Evolutionary conservation across 1,140 invertebrate genomes (phyloP).

Genomic region (Calliopsis andreniformis): DNA sequence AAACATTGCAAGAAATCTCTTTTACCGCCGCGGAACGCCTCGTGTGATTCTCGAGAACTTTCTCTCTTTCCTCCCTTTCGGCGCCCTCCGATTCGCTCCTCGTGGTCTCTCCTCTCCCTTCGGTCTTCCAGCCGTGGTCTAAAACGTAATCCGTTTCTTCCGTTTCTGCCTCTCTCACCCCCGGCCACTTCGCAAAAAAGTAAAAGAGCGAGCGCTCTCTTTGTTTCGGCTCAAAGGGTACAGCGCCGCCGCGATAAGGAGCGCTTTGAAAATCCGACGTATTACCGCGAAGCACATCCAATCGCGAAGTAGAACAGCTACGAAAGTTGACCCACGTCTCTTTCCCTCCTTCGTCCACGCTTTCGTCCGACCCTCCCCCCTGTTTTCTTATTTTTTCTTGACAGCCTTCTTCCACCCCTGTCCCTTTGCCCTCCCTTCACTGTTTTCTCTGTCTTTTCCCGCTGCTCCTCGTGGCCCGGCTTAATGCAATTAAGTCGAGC

Average conservation of each 20-base stretch:
- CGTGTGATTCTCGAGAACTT: constrained; percentile 33
- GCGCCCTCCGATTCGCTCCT: not conserved
- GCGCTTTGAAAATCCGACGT: constrained; percentile 49
- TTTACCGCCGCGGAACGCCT: constrained; percentile 22
- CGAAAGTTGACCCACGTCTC: constrained; percentile 41
- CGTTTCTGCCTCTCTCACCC: constrained; percentile 19
- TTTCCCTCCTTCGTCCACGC: constrained; percentile 9
- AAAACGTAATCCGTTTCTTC: constrained; percentile 54
- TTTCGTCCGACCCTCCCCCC: constrained; percentile 14
- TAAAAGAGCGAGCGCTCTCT: constrained; percentile 33
- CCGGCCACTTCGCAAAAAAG: constrained; percentile 39
- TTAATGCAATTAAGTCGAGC: constrained; percentile 74
- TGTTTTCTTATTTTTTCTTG: constrained; percentile 47
- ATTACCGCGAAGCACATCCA: constrained; percentile 46
- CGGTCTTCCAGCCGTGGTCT: constrained; percentile 33
- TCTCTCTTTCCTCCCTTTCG: constrained; percentile 4
- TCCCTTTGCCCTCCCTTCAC: too few species aligned
- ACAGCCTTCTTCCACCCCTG: not conserved
- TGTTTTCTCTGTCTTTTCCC: constrained; percentile 14
- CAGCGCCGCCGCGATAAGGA: constrained; percentile 30
- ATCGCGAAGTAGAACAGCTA: constrained; percentile 54
- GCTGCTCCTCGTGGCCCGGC: constrained; percentile 51
- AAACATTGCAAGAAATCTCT: constrained; percentile 47
- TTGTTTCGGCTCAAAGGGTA: constrained; percentile 49
- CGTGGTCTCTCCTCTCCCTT: constrained; percentile 7